Conservation (phyloP, 2,113 vertebrate species). For the Hylia prasina region DNA sequence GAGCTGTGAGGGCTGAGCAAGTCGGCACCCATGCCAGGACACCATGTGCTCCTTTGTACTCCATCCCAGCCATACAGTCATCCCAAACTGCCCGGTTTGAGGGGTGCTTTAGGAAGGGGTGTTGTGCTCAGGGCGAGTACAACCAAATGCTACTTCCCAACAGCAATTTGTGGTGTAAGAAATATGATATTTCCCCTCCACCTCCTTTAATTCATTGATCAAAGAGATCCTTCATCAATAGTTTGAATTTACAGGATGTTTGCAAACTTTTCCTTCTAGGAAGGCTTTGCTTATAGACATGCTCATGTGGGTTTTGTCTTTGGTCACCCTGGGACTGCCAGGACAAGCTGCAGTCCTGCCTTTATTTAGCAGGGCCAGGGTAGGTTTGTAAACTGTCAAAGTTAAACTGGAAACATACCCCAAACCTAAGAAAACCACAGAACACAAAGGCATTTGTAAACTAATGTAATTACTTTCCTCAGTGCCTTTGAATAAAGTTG, state of each 20-base stretch:
- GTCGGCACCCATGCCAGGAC: background rate
- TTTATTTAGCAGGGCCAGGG: background rate
- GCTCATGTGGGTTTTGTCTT: background rate
- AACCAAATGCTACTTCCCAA: background rate
- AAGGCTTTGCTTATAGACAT: background rate
- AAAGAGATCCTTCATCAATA: background rate
- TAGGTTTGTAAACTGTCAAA: conserved; percentile 38
- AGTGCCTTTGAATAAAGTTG: conserved; percentile 58
- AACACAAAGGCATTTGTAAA: conserved; percentile 44
- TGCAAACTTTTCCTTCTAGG: background rate
- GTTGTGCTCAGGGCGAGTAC: background rate
- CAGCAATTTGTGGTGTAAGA: background rate
- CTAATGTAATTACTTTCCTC: conserved; percentile 51
- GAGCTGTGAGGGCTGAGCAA: background rate
- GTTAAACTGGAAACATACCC: conserved; percentile 19
- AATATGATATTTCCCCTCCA: background rate
- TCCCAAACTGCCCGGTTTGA: conserved; percentile 16
- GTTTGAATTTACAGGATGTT: background rate
- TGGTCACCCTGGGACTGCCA: background rate
- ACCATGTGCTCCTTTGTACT: background rate
- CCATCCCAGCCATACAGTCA: conserved; percentile 6
- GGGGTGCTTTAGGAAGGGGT: background rate
- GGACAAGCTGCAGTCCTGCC: background rate
- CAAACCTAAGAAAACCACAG: conserved; percentile 28
- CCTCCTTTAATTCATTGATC: conserved; percentile 3